Conservation (phyloP, 1,140 invertebrate genomes). For the Hormaphis cornu region DNA sequence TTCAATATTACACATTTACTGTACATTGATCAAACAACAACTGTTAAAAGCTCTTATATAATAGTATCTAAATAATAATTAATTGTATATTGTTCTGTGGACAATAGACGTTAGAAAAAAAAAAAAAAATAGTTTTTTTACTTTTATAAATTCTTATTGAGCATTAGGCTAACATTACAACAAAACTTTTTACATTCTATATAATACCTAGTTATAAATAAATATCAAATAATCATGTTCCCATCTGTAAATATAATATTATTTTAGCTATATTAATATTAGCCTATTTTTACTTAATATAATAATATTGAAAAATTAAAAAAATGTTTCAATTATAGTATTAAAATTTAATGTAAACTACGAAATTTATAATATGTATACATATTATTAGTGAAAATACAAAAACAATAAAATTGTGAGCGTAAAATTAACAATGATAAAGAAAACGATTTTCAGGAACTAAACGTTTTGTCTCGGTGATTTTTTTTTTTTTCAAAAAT, state of each 20-base stretch:
- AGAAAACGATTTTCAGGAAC: conserved; percentile 23
- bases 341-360: conserved; percentile 3
- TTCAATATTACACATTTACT: conserved; percentile 15
- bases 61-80: conserved; percentile 7
- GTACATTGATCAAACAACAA: not conserved
- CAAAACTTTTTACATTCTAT: conserved; percentile 16
- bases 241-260: not conserved
- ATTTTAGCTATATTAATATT: conserved; percentile 21
- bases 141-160: conserved; percentile 28
- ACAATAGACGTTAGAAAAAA: conserved; percentile 2
- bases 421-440: conserved; percentile 17
- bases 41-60: conserved; percentile 4
- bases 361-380: not conserved
- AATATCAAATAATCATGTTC: conserved; percentile 24
- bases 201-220: conserved; percentile 20
- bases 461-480: not conserved
- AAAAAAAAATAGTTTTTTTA: not conserved
- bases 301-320: conserved; percentile 27
- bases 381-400: conserved; percentile 13
- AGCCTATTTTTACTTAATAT: conserved; percentile 2
- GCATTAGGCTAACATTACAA: conserved; percentile 30
- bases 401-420: conserved; percentile 12
- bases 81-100: not conserved
- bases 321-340: conserved; percentile 17
- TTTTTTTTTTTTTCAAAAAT: not conserved